Evolutionary conservation across 2,113 vertebrate species (phyloP).

Genomic region (Microtus montanus): DNA sequence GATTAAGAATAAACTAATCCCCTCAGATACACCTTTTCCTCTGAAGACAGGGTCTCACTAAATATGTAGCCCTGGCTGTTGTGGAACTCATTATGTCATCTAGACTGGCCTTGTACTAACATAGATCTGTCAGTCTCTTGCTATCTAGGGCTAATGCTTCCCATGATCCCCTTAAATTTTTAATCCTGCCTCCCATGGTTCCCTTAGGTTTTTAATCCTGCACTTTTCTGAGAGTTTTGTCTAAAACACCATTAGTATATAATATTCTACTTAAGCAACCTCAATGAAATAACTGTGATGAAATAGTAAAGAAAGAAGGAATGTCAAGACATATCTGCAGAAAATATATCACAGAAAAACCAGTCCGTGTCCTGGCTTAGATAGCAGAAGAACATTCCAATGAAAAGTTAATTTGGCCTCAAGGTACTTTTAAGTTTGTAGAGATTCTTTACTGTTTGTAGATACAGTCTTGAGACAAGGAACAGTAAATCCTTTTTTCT

Average conservation of each 20-base stretch:
- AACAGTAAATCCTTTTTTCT: background rate
- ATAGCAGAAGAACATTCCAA: background rate
- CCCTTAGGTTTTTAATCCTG: background rate
- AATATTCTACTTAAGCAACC: conserved; percentile 24
- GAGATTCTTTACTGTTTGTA: background rate
- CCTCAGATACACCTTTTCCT: background rate
- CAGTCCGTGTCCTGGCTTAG: background rate
- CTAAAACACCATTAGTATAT: background rate
- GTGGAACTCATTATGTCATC: background rate
- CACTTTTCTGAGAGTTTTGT: conserved; percentile 31
- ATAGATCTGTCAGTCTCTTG: background rate
- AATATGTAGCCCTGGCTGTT: background rate
- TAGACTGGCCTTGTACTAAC: background rate
- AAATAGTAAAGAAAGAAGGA: conserved; percentile 27
- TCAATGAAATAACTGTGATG: conserved; percentile 19
- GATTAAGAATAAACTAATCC: conserved; percentile 3
- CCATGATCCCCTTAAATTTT: background rate
- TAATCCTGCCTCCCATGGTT: background rate
- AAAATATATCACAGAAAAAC: conserved; percentile 14
- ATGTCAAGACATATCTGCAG: background rate
- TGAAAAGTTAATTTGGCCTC: background rate
- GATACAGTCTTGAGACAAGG: conserved; percentile 12
- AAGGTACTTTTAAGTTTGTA: background rate
- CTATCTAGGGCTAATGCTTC: background rate
- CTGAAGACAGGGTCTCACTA: background rate